Conservation (phyloP, 2,888 invertebrate species). For the Drosophila austrosaltans region DNA sequence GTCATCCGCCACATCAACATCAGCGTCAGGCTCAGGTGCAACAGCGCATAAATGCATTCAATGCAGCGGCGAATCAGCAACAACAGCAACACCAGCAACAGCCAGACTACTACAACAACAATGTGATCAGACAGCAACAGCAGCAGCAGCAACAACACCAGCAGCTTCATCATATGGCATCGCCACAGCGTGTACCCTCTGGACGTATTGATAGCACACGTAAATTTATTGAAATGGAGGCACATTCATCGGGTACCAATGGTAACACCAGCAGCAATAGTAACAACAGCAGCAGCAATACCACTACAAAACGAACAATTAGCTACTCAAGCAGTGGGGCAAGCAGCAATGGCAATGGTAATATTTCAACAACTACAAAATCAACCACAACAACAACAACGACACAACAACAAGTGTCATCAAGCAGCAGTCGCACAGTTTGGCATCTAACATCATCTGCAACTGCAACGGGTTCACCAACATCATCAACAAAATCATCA, state of each 20-base stretch:
- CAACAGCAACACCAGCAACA: constrained; percentile 60
- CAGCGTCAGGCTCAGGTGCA: constrained; percentile 74
- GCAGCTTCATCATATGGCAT: constrained; percentile 44
- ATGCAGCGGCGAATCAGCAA: constrained; percentile 73
- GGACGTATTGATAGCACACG: constrained; percentile 69
- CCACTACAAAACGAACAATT: constrained; percentile 58
- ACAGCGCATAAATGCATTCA: constrained; percentile 80
- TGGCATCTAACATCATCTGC: constrained; percentile 77
- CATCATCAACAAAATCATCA: constrained; percentile 72
- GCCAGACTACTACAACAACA: constrained; percentile 62
- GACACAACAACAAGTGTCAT: constrained; percentile 63
- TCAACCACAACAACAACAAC: constrained; percentile 38
- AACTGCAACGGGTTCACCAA: constrained; percentile 58
- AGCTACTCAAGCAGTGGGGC: constrained; percentile 68
- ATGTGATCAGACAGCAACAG: constrained; percentile 36
- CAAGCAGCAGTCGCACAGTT: constrained; percentile 81
- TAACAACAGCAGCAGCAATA: constrained; percentile 50
- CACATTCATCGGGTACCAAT: constrained; percentile 55
- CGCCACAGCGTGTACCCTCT: constrained; percentile 65
- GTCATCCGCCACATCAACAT: constrained; percentile 53
- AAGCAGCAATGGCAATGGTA: constrained; percentile 74
- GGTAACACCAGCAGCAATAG: constrained; percentile 43
- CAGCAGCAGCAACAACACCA: constrained; percentile 40
- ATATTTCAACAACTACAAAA: constrained; percentile 46
- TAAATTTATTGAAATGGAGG: constrained; percentile 80